These are phyloP conservation scores for Ia io DNA, from an alignment of 2,113 vertebrate genomes.

Conservation along the genomic window DNA sequence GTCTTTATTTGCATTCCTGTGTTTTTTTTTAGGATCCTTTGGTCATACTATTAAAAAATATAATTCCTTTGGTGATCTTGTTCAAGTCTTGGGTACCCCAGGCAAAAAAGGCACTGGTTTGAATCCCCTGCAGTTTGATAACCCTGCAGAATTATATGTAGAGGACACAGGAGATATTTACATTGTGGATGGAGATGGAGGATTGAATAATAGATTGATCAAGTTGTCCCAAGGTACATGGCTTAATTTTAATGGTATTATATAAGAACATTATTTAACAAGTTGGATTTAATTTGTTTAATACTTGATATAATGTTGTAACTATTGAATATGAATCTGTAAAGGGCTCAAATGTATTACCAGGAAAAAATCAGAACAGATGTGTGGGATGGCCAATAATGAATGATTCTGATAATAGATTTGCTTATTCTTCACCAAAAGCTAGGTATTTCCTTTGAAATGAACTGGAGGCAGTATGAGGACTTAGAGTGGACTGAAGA, in stretches of 20 bases:
- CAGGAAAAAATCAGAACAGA: background rate
- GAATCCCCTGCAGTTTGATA: slow-evolving; percentile 94
- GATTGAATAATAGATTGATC: slow-evolving; percentile 94
- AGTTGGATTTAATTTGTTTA: background rate
- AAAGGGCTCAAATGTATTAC: background rate
- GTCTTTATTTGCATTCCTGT: background rate
- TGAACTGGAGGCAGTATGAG: background rate
- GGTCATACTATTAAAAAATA: slow-evolving; percentile 96
- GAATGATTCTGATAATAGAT: background rate
- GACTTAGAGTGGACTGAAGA: background rate
- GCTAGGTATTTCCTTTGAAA: background rate
- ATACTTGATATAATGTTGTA: background rate
- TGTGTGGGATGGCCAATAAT: background rate
- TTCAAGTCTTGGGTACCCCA: slow-evolving; percentile 89
- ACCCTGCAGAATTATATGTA: slow-evolving; percentile 93
- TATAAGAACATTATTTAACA: background rate
- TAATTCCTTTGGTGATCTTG: slow-evolving; percentile 89
- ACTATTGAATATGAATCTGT: background rate
- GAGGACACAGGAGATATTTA: slow-evolving; percentile 91
- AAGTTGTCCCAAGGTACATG: slow-evolving; percentile 87
- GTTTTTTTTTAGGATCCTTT: slow-evolving; percentile 81
- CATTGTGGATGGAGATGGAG: slow-evolving; percentile 97
- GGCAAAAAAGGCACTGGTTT: slow-evolving; percentile 89
- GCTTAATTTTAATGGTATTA: background rate
- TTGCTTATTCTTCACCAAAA: background rate